Evolutionary conservation across 2,113 vertebrate genomes (phyloP), one percentile per base, ranked within the genome.

Genomic region (Sorex fumeus): DNA sequence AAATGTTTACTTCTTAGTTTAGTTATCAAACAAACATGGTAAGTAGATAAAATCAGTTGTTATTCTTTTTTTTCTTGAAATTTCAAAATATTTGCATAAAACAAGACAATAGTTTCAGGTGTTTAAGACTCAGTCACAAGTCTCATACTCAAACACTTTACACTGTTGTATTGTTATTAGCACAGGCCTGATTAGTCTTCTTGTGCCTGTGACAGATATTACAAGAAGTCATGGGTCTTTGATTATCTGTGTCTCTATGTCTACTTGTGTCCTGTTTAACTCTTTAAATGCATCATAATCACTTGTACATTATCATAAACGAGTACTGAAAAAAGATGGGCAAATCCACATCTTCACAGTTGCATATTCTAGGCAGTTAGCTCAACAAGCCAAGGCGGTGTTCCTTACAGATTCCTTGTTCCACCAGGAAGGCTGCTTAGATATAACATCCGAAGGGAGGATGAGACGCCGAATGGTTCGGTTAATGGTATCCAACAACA

Each of bases 391-490:
- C 57, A 45, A 45, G 16, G 3, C 60, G 27, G 19, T 40, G 67
- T 72, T 94, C 3, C 97, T 98, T 95, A 99, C 99, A 97, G 85
- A 91, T 15, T 98, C 97, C 27, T 99, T 99, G 95, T 32, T 97
- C 99, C 99, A 99, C 99, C 99, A 99, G 0, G 98, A 98, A 9
- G 96, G 64, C 94, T 90, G 98, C 95, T 96, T 98, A 8, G 96
- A 47, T 12, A 98, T 82, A 19, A 96, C 96, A 2, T 98, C 97
- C 40, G 97, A 95, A 75, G 97, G 97, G 40, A 99, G 91, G 45
- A 98, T 0, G 45, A 99, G 98, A 12, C 97, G 98, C 57, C 96
- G 98, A 91, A 99, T 97, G 34, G 98, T 96, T 2, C 98, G 98
- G 0, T 93, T 98, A 2, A 88, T 96, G 87, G 98, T 96, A 96